Percentiles rank a stretch among this genome's conserved stretches.
These are phyloP conservation scores for Sialis lutaria DNA, from an alignment of 2,888 invertebrate species.

Conservation along the genomic window DNA sequence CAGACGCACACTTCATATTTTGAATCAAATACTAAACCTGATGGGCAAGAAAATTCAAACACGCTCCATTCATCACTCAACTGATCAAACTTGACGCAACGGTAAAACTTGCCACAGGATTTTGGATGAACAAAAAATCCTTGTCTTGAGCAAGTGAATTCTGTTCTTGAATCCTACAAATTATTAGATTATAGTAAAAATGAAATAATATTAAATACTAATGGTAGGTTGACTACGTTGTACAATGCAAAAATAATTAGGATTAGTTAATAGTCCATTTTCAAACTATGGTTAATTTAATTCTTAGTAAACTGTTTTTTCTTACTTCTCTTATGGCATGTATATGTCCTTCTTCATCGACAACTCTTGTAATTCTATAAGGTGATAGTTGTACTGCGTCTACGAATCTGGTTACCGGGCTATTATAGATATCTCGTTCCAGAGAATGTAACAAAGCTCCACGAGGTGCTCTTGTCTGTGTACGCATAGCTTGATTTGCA, in stretches of 20 bases:
- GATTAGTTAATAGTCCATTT: too few species aligned
- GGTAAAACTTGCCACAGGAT: slow-evolving; percentile 61
- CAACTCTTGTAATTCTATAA: slow-evolving; percentile 52
- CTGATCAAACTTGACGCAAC: slow-evolving; percentile 66
- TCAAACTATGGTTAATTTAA: too few species aligned
- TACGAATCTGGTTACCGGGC: slow-evolving; percentile 24
- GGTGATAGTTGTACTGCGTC: slow-evolving; percentile 50
- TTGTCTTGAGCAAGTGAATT: slow-evolving; percentile 57
- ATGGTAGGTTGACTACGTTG: too few species aligned
- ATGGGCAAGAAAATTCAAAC: slow-evolving; percentile 67
- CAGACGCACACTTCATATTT: slow-evolving; percentile 64
- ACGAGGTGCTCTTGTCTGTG: slow-evolving; percentile 43
- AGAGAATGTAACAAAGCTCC: slow-evolving; percentile 44
- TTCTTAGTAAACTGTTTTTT: not conserved
- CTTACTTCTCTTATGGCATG: slow-evolving; percentile 47
- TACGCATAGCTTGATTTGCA: slow-evolving; percentile 34
- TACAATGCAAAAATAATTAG: too few species aligned
- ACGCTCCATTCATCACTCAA: slow-evolving; percentile 56
- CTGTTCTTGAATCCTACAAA: slow-evolving; percentile 46
- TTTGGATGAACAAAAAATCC: slow-evolving; percentile 64
- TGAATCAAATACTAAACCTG: slow-evolving; percentile 58
- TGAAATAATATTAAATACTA: too few species aligned
- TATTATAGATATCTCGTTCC: slow-evolving; percentile 41
- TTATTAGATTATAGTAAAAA: too few species aligned
- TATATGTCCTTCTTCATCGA: slow-evolving; percentile 55